A percentile compares a stretch with the other conserved stretches of the same genome.
These are phyloP conservation scores for Nymphalis polychloros DNA, from an alignment of 2,888 invertebrate species.

Conservation along the genomic window DNA sequence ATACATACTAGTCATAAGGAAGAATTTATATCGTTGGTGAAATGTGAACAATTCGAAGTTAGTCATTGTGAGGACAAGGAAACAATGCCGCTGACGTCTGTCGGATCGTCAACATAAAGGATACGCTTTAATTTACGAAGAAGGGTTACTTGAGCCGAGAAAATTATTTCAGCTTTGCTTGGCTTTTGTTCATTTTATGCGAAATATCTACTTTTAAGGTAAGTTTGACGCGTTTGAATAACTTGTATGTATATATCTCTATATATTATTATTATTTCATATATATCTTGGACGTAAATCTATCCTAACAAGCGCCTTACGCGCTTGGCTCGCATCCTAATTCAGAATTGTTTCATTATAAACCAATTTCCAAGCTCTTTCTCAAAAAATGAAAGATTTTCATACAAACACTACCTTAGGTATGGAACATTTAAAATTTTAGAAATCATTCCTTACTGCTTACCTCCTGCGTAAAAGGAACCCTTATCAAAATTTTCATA, in stretches of 20 bases:
- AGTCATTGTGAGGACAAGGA: conserved; percentile 44
- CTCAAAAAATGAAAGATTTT: no score
- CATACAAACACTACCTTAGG: no score
- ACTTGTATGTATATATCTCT: not conserved
- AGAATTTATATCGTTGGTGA: conserved; percentile 37
- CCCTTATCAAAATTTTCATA: no score
- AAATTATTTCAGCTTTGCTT: conserved; percentile 50
- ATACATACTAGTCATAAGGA: conserved; percentile 29
- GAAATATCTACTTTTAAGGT: conserved; percentile 19
- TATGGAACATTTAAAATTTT: no score
- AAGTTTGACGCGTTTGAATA: conserved; percentile 39
- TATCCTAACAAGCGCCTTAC: no score
- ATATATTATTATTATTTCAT: not conserved
- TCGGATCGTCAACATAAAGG: conserved; percentile 48
- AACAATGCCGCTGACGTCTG: conserved; percentile 52
- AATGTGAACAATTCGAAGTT: conserved; percentile 41
- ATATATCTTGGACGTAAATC: no score
- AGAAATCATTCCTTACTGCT: no score
- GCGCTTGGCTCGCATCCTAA: no score
- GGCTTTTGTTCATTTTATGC: conserved; percentile 43
- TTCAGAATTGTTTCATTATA: no score
- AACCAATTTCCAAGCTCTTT: no score
- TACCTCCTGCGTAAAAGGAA: no score
- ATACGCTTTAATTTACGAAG: conserved; percentile 54
- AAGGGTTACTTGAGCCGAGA: conserved; percentile 46